Base-by-base conservation (phyloP, 2,797 vertebrate species). In the Paedocypris micromegethes region DNA sequence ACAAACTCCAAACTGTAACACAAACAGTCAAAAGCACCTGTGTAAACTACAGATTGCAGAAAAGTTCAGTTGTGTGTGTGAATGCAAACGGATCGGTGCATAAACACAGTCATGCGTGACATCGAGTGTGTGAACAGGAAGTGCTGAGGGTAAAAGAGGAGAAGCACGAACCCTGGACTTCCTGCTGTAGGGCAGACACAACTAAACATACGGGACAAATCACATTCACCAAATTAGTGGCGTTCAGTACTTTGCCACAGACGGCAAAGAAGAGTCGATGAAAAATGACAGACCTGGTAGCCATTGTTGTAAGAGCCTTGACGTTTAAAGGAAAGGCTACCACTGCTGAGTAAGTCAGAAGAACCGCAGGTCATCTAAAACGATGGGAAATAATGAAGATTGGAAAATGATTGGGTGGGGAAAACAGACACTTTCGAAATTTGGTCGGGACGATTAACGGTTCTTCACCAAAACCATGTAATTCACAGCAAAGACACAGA, bases 271-370 rank as follows among this genome's bases (percentile, higher is more conserved):
- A 4, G 23, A 60, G 7, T 6, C 39, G 55, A 40, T 60, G 5
- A 62, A 23, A 55, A 66, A 58, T 46, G 53, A 93, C 92, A 86
- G 86, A 94, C 92, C 92, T 89, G 86, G 62, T 83, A 89, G 88
- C 91, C 90, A 82, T 89, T 90, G 64, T 88, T 90, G 79, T 85
- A 61, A 75, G 89, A 75, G 68, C 86, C 81, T 0, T 81, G 80
- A 75, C 85, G 82, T 65, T 84, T 89, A 76, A 87, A 81, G 60
- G 88, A 81, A 41, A 86, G 83, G 66, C 85, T 67, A 23, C 82
- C 84, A 75, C 79, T 77, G 73, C 74, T 77, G 75, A 90, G 87
- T 52, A 88, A 75, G 71, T 91, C 89, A 58, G 89, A 84, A 79
- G 90, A 83, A 75, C 80, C 82, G 0, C 82, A 87, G 66, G 82